Percentiles rank a stretch among this genome's conserved stretches.
phyloP scores from a whole-genome alignment of 2,113 vertebrate genomes.

The Brachyhypopomus gauderio region DNA sequence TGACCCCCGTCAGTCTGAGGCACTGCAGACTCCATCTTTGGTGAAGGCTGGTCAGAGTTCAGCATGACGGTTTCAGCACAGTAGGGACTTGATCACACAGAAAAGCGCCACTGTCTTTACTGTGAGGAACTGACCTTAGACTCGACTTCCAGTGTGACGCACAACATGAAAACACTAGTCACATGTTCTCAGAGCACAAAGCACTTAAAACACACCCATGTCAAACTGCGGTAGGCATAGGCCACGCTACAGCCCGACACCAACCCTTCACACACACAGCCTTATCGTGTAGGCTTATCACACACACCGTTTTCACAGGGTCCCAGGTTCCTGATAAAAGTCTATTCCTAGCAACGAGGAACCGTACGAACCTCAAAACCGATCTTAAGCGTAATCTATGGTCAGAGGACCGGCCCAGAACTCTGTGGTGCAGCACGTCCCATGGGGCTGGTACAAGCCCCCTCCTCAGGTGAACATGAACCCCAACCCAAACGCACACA shows the following conservation, averaged over 20 bases:
- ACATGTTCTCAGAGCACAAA: neutral
- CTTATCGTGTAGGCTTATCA: no score
- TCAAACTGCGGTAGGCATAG: neutral
- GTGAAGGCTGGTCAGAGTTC: neutral
- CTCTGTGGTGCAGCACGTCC: no score
- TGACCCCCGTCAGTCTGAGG: neutral
- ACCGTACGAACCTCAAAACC: no score
- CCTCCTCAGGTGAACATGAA: constrained; percentile 42
- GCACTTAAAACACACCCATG: neutral
- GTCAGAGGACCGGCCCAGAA: no score
- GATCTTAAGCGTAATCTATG: no score
- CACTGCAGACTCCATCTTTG: neutral
- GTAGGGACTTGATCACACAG: neutral
- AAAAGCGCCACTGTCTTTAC: neutral
- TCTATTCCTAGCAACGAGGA: no score
- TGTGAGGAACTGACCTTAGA: neutral
- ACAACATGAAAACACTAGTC: neutral
- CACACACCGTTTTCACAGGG: no score
- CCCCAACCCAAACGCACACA: neutral
- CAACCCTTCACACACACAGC: no score
- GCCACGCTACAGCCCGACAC: neutral
- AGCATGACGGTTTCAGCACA: neutral
- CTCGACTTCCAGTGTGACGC: neutral
- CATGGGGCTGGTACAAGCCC: neutral
- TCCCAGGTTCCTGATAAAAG: no score